Evolutionary conservation across 2,797 vertebrate species (phyloP), one percentile per base, ranked within the genome.

Genomic region (Orestias chungarensis): DNA sequence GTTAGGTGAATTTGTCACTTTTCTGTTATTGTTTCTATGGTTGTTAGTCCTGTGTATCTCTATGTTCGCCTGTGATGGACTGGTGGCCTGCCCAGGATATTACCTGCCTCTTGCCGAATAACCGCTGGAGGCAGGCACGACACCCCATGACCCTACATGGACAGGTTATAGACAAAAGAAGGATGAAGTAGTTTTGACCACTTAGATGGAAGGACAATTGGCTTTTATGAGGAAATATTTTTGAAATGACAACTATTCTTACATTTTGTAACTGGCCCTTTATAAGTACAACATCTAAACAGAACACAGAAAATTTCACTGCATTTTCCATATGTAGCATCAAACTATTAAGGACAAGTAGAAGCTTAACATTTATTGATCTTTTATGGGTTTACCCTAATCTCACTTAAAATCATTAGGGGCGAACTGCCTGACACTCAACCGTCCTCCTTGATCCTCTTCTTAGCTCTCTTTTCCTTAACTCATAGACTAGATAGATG

Each of bases 141-240:
- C n/a, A n/a, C n/a, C n/a, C n/a, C n/a, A n/a, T n/a, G n/a, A n/a
- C n/a, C n/a, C n/a, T n/a, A n/a, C n/a, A n/a, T n/a, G n/a, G n/a
- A n/a, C n/a, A n/a, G n/a, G n/a, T n/a, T n/a, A 31, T 33, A 74
- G 52, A 42, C 55, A 74, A 38, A 33, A 69, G 29, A 46, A 17
- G 23, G 23, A n/a, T n/a, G n/a, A n/a, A n/a, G n/a, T n/a, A n/a
- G n/a, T n/a, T n/a, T n/a, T n/a, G n/a, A n/a, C n/a, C n/a, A n/a
- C n/a, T n/a, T n/a, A n/a, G n/a, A n/a, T n/a, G n/a, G n/a, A n/a
- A n/a, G n/a, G n/a, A n/a, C n/a, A n/a, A n/a, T n/a, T n/a, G n/a
- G n/a, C n/a, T n/a, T n/a, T n/a, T n/a, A n/a, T n/a, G n/a, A n/a
- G n/a, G n/a, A n/a, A n/a, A n/a, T n/a, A n/a, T n/a, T n/a, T n/a